Conservation (phyloP, 2,113 vertebrate genomes). For the Bothrops jararaca region DNA sequence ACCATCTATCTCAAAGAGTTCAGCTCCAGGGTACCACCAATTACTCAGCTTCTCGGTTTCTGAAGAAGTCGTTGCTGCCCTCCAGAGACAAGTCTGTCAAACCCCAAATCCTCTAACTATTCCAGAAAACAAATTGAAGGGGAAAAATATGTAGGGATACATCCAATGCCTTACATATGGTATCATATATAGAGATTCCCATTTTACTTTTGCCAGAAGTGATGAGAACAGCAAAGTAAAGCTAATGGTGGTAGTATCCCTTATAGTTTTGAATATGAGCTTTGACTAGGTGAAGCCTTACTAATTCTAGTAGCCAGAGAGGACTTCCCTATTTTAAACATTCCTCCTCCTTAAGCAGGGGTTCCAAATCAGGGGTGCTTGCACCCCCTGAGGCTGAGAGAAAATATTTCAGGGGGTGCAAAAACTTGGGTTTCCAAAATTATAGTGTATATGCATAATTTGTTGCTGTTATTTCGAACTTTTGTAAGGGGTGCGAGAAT, state of each 20-base stretch:
- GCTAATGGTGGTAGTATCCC: neutral
- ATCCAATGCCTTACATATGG: neutral
- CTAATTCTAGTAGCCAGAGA: neutral
- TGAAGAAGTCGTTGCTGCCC: neutral
- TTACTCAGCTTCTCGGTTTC: neutral
- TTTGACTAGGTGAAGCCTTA: neutral
- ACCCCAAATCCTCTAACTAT: neutral
- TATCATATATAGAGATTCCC: neutral
- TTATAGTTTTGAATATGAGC: neutral
- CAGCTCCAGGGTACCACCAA: neutral
- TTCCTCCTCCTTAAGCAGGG: neutral
- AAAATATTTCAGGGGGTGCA: too few species aligned
- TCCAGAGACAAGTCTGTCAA: neutral
- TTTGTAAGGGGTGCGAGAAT: too few species aligned
- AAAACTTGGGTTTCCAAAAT: too few species aligned
- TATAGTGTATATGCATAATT: too few species aligned
- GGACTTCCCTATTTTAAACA: neutral
- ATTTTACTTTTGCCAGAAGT: neutral
- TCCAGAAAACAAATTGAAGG: neutral
- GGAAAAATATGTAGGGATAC: neutral
- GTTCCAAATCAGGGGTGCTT: too few species aligned
- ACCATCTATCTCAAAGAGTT: neutral
- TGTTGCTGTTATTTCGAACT: too few species aligned
- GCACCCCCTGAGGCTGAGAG: too few species aligned
- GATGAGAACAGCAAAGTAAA: neutral